A percentile compares a stretch with the other conserved stretches of the same genome.
Evolutionary conservation across 92 coral and sea anemone genomes (phyloP).

Genomic region (Meandrina meandrites): DNA sequence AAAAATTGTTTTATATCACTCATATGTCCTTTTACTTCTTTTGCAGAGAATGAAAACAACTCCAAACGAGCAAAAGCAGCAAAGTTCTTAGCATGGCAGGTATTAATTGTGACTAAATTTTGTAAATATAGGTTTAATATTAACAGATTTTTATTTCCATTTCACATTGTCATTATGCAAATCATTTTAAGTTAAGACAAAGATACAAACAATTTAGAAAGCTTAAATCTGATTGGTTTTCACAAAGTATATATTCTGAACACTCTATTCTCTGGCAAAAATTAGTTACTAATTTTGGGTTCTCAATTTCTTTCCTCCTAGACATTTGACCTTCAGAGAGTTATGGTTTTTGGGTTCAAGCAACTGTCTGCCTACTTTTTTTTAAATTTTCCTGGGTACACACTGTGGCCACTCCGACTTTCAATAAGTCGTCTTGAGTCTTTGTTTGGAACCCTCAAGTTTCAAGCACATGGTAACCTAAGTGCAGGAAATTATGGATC

Average conservation of each 20-base stretch:
- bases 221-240: too few species aligned
- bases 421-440: neutral
- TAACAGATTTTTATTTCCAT: too few species aligned
- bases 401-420: neutral
- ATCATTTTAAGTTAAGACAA: too few species aligned
- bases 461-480: neutral
- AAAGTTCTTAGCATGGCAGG: slow-evolving; percentile 1
- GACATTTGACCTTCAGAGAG: neutral
- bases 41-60: neutral
- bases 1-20: neutral
- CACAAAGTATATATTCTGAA: too few species aligned
- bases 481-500: neutral
- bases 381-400: neutral
- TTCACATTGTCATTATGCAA: too few species aligned
- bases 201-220: too few species aligned
- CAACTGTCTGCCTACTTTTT: neutral
- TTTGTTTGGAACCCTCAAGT: neutral
- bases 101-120: too few species aligned
- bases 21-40: neutral
- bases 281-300: too few species aligned
- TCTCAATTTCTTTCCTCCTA: neutral
- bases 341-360: neutral
- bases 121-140: too few species aligned
- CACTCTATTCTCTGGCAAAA: too few species aligned
- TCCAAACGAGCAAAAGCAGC: neutral